phyloP scores from a whole-genome alignment of 2,888 invertebrate species.

The Pycnomerus fuliginosus region DNA sequence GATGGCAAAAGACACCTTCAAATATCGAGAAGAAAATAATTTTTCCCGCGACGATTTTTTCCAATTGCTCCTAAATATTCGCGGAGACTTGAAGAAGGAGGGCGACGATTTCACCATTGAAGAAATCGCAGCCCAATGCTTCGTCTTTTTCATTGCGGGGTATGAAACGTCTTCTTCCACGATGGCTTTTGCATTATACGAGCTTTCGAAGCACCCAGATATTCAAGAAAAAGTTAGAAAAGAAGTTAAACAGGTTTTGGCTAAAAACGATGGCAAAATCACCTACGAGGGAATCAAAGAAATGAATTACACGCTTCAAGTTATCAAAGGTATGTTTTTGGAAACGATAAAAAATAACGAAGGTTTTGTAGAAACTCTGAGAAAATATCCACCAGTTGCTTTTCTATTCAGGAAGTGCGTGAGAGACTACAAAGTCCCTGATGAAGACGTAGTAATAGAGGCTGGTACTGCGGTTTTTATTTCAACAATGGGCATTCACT shows the following conservation, averaged over 20 bases:
- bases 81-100: conserved; percentile 35
- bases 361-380: too few species aligned
- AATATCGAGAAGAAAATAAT: conserved; percentile 51
- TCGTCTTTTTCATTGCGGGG: conserved; percentile 30
- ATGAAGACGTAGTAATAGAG: too few species aligned
- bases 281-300: conserved; percentile 15
- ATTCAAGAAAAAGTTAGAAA: conserved; percentile 13
- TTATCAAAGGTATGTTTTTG: too few species aligned
- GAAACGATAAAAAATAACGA: too few species aligned
- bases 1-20: conserved; percentile 49
- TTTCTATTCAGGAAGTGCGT: too few species aligned
- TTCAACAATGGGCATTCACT: too few species aligned
- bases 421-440: too few species aligned
- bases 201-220: conserved; percentile 11
- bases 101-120: conserved; percentile 8
- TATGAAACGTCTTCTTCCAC: conserved; percentile 19
- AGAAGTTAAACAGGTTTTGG: conserved; percentile 10
- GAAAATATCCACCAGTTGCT: too few species aligned
- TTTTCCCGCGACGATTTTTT: conserved; percentile 57
- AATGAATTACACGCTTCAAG: conserved; percentile 45
- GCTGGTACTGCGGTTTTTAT: too few species aligned
- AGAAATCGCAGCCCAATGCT: conserved; percentile 22
- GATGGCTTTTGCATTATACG: conserved; percentile 17
- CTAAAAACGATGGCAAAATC: conserved; percentile 6
- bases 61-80: conserved; percentile 55